Evolutionary conservation across 2,797 vertebrate genomes (phyloP), one percentile per base, ranked within the genome.

Genomic region (Myotis vivesi): DNA sequence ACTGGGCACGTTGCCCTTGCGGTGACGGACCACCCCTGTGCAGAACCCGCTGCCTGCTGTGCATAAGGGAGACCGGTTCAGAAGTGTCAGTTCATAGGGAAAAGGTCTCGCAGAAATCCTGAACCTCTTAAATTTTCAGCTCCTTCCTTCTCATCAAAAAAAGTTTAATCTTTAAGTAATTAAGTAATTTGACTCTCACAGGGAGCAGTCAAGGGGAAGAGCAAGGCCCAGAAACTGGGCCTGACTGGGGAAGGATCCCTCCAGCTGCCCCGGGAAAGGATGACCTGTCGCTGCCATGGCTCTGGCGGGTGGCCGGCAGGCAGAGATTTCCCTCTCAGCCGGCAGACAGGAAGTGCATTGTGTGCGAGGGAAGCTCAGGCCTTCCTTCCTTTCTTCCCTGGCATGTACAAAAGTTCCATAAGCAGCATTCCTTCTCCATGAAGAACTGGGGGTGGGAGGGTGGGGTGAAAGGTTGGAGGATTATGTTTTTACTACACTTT

Each of bases 361-460:
- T 87, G 86, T 80, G 49, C 89, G 38, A 15, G 94, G 87, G 87
- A 92, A 88, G 72, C 23, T 2, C 25, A 5, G 75, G 77, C 36
- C 91, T 96, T 96, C 94, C 96, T 95, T 96, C 82, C 82, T 87
- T 71, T 72, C 71, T 69, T 82, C 79, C 55, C n/a, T 17, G 33
- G 51, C 75, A 69, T 57, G 49, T 46, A 13, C 23, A 25, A 75
- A 89, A 66, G 20, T 44, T 91, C 66, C 81, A 87, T 46, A 33
- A 95, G 68, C 71, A 16, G 38, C n/a, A 41, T 73, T 51, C 55
- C 66, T 51, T 88, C 71, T 53, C 69, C 6, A 36, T n/a, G n/a
- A 86, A 44, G 73, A 33, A 38, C 49, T 38, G 0, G 80, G 17
- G 75, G 51, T 30, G 66, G n/a, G 3, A 41, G 6, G 19, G 22